Evolutionary conservation across 2,113 vertebrate species (phyloP), one percentile per base, ranked within the genome.

Genomic region (Leptosomus discolor): DNA sequence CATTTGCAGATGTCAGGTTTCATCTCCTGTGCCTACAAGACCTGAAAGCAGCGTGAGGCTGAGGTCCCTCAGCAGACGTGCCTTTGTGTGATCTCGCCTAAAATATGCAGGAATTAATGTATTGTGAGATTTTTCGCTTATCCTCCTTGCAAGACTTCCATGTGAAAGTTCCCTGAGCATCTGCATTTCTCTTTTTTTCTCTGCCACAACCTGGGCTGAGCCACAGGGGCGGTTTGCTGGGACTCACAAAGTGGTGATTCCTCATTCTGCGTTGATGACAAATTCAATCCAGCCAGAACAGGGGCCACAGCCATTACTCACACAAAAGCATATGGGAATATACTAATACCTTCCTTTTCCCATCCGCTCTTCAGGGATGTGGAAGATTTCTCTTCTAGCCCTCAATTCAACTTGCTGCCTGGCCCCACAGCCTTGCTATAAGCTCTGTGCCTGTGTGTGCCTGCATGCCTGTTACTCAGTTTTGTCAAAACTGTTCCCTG

Each of bases 391-490:
- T 48, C 37, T 87, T 69, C 19, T 57, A 50, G 30, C 24, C 36
- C 45, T 53, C 0, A 2, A 29, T 27, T 12, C 0, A 1, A 37
- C 36, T 37, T 27, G 18, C 8, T 80, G 34, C 43, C 27, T 71
- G 53, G 51, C 37, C 51, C 14, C 30, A 43, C 6, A 67, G 30
- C 24, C 12, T 30, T 71, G n/a, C 70, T 56, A 11, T 5, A 51
- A 90, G 65, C 48, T 81, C 21, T 15, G 9, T 37, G 24, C 12
- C 7, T 61, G 15, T 41, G 7, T 36, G 21, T 15, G 7, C 80
- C 58, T 51, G 21, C 12, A 4, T 11, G 65, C 26, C 21, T 89
- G 50, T 36, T 26, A 18, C 45, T 51, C 0, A 0, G 17, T 54
- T 63, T 37, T 69, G 75, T 57, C 41, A 88, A 60, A 93, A 53